Evolutionary conservation across 2,888 invertebrate species (phyloP).

Genomic region (Amphimallon solstitiale): DNA sequence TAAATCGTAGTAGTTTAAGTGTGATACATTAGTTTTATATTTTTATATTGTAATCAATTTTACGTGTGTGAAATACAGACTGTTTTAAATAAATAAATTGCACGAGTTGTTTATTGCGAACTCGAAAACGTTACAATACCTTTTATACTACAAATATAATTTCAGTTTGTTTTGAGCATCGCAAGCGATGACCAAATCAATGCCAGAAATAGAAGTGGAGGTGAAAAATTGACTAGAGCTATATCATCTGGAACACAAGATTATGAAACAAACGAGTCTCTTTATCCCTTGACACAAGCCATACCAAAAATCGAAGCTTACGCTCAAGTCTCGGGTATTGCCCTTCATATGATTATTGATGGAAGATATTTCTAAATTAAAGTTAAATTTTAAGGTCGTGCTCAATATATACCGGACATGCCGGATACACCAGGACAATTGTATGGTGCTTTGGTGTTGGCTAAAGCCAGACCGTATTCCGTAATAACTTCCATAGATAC

Average conservation of each 20-base stretch:
- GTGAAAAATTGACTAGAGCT: constrained; percentile 63
- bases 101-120: too few species aligned
- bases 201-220: constrained; percentile 63
- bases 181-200: constrained; percentile 61
- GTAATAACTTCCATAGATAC: constrained; percentile 72
- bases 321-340: constrained; percentile 68
- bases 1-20: too few species aligned
- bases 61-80: too few species aligned
- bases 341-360: background rate
- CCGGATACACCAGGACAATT: constrained; percentile 74
- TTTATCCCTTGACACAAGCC: constrained; percentile 74
- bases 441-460: constrained; percentile 75
- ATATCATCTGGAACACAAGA: constrained; percentile 70
- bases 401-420: constrained; percentile 80
- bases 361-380: too few species aligned
- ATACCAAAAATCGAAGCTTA: constrained; percentile 71
- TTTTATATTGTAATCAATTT: too few species aligned
- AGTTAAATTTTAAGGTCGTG: constrained; percentile 69
- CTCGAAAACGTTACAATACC: too few species aligned
- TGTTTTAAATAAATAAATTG: too few species aligned
- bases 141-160: too few species aligned
- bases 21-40: too few species aligned
- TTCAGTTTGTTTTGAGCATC: constrained; percentile 53
- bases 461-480: constrained; percentile 68
- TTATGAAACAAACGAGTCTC: constrained; percentile 68